Percentiles rank a stretch among this genome's conserved stretches.
Evolutionary conservation across 2,113 vertebrate genomes (phyloP).

Genomic region (human): GRCh38 chr1:101929501-101930000

Average conservation of each 20-base stretch:
- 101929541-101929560: conserved; percentile 16
- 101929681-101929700: conserved; percentile 58
- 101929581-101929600: conserved; percentile 61
- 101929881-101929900: neutral
- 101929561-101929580: conserved; percentile 78
- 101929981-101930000: neutral
- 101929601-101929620: conserved; percentile 82
- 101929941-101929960: neutral
- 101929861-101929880: neutral
- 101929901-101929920: neutral
- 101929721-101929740: conserved; percentile 22
- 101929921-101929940: conserved; percentile 11
- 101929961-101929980: neutral
- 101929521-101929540: conserved; percentile 56
- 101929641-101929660: conserved; percentile 76
- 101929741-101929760: conserved; percentile 54
- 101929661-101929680: conserved; percentile 58
- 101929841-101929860: neutral
- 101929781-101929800: neutral
- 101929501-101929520: neutral
- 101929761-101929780: neutral
- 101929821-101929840: neutral
- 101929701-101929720: conserved; percentile 37
- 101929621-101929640: conserved; percentile 66
- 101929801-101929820: neutral